phyloP scores from a whole-genome alignment of 2,797 vertebrate species.

The Sebastes matsubarae region DNA sequence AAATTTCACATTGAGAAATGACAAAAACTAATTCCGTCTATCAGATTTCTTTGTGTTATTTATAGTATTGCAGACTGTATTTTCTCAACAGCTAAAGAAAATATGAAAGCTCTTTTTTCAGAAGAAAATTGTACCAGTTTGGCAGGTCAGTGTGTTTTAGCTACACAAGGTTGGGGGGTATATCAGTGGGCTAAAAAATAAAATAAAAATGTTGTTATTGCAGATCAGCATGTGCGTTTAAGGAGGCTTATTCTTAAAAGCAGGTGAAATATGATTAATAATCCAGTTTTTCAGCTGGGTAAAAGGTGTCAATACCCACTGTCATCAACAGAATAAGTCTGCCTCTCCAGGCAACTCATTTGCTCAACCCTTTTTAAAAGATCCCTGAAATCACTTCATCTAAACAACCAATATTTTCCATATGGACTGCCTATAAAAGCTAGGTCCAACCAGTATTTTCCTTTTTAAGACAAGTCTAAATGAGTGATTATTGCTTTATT shows the following conservation, averaged over 20 bases:
- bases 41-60: neutral
- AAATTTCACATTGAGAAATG: neutral
- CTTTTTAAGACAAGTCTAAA: no score
- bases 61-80: neutral
- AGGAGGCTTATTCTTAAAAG: neutral
- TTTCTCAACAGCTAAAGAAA: no score
- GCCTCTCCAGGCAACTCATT: neutral
- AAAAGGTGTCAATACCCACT: neutral
- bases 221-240: neutral
- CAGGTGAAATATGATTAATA: neutral
- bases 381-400: no score
- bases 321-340: neutral
- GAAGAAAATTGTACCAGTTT: neutral
- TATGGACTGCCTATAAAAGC: no score
- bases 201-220: neutral
- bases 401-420: no score
- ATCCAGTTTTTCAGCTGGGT: neutral
- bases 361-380: no score
- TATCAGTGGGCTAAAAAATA: neutral
- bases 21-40: neutral
- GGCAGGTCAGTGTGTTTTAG: neutral
- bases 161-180: neutral
- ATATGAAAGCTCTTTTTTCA: neutral
- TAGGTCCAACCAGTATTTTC: no score
- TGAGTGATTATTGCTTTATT: no score